Percentiles rank a stretch among this genome's conserved stretches.
These are phyloP conservation scores for Xerus inauris DNA, from an alignment of 2,113 vertebrate species.

Conservation along the genomic window DNA sequence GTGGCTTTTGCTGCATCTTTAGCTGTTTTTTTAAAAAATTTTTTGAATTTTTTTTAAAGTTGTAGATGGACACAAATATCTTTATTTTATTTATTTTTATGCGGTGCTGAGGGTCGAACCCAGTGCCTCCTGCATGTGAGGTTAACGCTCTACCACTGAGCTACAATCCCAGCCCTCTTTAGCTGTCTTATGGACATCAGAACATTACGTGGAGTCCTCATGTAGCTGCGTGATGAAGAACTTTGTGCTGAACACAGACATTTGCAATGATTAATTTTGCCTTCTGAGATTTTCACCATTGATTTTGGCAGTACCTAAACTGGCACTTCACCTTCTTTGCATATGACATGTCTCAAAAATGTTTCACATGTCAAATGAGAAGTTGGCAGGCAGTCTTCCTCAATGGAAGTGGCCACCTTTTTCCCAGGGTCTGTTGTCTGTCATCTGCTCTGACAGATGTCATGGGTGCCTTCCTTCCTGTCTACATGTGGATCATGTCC, in stretches of 20 bases:
- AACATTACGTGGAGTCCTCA: not conserved
- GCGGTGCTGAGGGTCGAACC: too few species aligned
- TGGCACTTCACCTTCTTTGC: not conserved
- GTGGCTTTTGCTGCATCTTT: not conserved
- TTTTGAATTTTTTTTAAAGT: too few species aligned
- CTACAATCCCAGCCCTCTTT: too few species aligned
- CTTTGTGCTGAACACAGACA: not conserved
- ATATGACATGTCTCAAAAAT: not conserved
- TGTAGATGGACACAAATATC: too few species aligned
- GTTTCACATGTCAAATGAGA: not conserved
- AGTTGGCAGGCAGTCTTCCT: not conserved
- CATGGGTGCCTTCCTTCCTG: not conserved
- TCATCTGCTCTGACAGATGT: not conserved
- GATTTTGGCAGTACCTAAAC: not conserved
- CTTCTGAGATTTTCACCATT: not conserved
- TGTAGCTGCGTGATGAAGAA: not conserved
- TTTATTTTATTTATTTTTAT: too few species aligned
- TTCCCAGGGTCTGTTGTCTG: not conserved
- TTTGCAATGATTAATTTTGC: not conserved
- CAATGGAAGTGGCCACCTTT: not conserved
- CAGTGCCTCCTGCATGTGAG: too few species aligned
- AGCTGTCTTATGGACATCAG: rapidly evolving
- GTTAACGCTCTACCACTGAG: too few species aligned
- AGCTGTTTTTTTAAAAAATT: too few species aligned
- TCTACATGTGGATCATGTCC: not conserved